phyloP scores from a whole-genome alignment of 2,888 invertebrate species.

The Rhaphigaster nebulosa region DNA sequence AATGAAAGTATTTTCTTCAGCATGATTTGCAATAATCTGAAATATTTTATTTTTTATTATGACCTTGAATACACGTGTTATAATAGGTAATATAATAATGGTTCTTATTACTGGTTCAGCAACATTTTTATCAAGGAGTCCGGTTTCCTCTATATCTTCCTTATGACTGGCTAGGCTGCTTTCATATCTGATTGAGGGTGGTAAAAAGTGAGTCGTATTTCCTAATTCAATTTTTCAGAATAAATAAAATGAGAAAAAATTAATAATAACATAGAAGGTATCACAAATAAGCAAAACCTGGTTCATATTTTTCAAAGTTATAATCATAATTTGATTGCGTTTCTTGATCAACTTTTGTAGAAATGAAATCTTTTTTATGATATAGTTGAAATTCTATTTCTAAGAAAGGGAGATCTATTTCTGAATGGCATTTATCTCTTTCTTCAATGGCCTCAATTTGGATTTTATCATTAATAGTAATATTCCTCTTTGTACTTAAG shows the following conservation, averaged over 20 bases:
- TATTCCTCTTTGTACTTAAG: conserved; percentile 58
- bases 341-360: conserved; percentile 55
- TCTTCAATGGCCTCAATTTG: conserved; percentile 55
- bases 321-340: conserved; percentile 31
- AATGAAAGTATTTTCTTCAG: neutral
- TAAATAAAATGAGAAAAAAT: neutral
- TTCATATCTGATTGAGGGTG: neutral
- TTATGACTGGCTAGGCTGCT: neutral
- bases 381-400: conserved; percentile 42
- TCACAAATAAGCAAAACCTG: neutral
- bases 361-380: conserved; percentile 48
- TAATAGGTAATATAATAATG: neutral
- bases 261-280: neutral
- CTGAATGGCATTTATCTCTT: conserved; percentile 52
- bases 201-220: neutral
- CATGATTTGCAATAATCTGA: neutral
- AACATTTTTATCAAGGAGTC: neutral
- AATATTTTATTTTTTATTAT: neutral
- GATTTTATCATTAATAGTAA: conserved; percentile 58
- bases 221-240: conserved; percentile 9
- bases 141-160: neutral
- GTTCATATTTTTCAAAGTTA: neutral
- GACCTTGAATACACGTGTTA: neutral
- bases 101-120: neutral
- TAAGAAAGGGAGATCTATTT: conserved; percentile 29